Evolutionary conservation across 2,797 vertebrate species (phyloP), one percentile per base, ranked within the genome.

Genomic region (Iguana delicatissima): DNA sequence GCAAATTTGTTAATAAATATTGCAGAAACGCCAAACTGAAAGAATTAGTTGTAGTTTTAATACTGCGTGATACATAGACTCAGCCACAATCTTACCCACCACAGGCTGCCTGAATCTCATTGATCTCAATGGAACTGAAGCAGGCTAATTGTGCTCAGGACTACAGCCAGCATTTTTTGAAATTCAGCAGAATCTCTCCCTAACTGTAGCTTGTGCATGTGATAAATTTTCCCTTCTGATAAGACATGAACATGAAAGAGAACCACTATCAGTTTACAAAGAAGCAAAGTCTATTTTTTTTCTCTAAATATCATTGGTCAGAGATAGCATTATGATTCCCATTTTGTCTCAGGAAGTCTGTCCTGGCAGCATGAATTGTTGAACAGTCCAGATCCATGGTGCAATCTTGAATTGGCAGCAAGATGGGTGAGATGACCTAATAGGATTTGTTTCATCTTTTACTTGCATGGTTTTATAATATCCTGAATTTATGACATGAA

Each of bases 191-290:
- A 88, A 92, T 93, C 35, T 1, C 4, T 82, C 86, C 6, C 42
- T 1, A 92, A 95, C 94, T 94, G 87, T 84, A 91, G 85, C 35
- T 89, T 87, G 90, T 92, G 88, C 92, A 20, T 1, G 2, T 0
- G 0, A 2, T 92, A 93, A 57, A 38, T 89, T 95, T 95, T 88
- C 74, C 90, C 42, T 95, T 80, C 92, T 91, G 87, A 55, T 20
- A 85, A 83, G 91, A 87, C 84, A 77, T 0, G 83, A 83, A 95
- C 94, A 93, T 96, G 91, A 96, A 96, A 96, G 93, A 85, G 80
- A 81, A 89, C 89, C 24, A 89, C 94, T 96, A 96, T 96, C 95
- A 89, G 91, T 84, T 80, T 0, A 52, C 0, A 2, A 76, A 79
- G 80, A 86, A 93, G 93, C 89, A 79, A 93, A 92, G 26, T 10